A percentile compares a stretch with the other conserved stretches of the same genome.
These are phyloP conservation scores for Onychomys torridus DNA, from an alignment of 2,797 vertebrate species.

Conservation along the genomic window DNA sequence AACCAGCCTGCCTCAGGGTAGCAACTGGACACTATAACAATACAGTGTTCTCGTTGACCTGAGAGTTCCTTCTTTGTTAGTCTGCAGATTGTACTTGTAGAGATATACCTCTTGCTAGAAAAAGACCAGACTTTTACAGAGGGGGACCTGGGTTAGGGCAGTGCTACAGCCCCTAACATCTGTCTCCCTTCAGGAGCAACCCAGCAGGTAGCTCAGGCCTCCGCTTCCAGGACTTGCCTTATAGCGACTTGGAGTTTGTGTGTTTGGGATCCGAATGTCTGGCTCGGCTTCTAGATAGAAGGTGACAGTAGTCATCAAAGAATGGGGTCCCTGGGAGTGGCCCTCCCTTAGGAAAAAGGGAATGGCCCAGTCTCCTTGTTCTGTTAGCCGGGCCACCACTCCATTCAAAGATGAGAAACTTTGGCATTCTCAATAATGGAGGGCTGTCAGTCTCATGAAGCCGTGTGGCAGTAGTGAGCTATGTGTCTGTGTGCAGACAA, in stretches of 20 bases:
- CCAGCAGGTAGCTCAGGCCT: background rate
- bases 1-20: background rate
- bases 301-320: background rate
- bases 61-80: background rate
- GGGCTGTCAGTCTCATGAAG: background rate
- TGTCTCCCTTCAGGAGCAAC: background rate
- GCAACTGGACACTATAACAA: background rate
- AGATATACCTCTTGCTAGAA: slow-evolving; percentile 24
- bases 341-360: background rate
- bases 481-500: background rate
- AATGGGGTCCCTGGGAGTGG: background rate
- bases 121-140: background rate
- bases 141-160: background rate
- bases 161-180: background rate
- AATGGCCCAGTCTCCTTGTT: background rate
- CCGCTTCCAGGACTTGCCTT: background rate
- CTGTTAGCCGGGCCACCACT: background rate
- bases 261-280: slow-evolving; percentile 1
- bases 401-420: slow-evolving; percentile 3
- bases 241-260: background rate
- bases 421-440: background rate
- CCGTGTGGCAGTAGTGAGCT: background rate
- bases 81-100: background rate
- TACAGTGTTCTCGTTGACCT: background rate
- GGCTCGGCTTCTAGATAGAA: background rate